Percentiles rank a stretch among this genome's conserved stretches.
Conservation (phyloP, 2,888 invertebrate genomes). For the Ophion ellenae region DNA sequence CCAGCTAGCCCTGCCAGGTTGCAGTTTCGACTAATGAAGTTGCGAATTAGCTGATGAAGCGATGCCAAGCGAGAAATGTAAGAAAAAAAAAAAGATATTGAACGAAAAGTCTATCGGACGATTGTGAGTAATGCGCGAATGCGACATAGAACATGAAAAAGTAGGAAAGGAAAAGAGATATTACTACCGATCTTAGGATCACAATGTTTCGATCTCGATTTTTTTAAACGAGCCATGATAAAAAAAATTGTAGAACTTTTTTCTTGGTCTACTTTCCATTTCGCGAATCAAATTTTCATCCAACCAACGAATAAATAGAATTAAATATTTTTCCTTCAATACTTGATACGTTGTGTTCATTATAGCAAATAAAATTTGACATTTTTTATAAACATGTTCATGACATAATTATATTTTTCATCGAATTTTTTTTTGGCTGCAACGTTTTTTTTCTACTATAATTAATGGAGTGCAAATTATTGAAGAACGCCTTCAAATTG, state of each 20-base stretch:
- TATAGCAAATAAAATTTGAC: background rate
- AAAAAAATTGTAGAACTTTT: background rate
- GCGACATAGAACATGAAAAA: constrained; percentile 43
- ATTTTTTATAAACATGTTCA: too few species aligned
- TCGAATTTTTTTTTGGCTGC: background rate
- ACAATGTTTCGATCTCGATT: background rate
- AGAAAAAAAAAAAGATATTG: constrained; percentile 8
- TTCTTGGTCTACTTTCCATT: background rate
- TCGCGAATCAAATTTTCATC: background rate
- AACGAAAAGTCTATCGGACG: constrained; percentile 34
- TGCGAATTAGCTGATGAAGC: constrained; percentile 41
- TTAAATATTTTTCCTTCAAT: background rate
- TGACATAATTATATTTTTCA: background rate
- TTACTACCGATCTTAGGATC: background rate
- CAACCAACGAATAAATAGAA: background rate
- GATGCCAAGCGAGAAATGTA: constrained; percentile 41
- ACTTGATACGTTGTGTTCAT: background rate
- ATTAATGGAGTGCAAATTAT: background rate
- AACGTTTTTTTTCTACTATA: background rate
- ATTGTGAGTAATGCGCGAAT: constrained; percentile 43
- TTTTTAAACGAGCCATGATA: background rate
- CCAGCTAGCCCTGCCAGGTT: constrained; percentile 2
- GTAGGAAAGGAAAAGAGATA: background rate
- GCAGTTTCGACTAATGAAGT: constrained; percentile 17
- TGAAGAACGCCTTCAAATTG: background rate